phyloP scores from a whole-genome alignment of 2,888 invertebrate species.

The Ichneumon xanthorius region DNA sequence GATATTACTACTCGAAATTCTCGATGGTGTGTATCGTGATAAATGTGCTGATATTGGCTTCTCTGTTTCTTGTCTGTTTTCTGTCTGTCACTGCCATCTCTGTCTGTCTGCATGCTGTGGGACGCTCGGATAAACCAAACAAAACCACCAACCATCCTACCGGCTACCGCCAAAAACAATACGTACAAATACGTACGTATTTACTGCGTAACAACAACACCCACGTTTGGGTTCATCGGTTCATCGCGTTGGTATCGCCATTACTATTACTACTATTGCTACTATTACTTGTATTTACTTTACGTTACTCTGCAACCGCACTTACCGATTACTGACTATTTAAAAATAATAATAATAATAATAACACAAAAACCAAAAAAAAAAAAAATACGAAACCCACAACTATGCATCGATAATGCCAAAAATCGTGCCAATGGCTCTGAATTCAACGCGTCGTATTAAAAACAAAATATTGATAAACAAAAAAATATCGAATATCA shows the following conservation, averaged over 20 bases:
- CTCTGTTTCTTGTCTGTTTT: slow-evolving; percentile 86
- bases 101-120: slow-evolving; percentile 87
- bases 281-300: slow-evolving; percentile 14
- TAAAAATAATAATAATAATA: too few species aligned
- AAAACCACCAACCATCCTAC: slow-evolving; percentile 72
- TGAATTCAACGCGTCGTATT: not conserved
- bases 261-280: slow-evolving; percentile 19
- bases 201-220: slow-evolving; percentile 26
- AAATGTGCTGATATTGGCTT: slow-evolving; percentile 84
- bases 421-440: not conserved
- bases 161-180: slow-evolving; percentile 54
- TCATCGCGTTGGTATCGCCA: slow-evolving; percentile 35
- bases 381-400: slow-evolving; percentile 7
- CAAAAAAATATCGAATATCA: not conserved
- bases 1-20: slow-evolving; percentile 64
- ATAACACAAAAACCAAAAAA: not conserved
- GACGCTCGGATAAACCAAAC: slow-evolving; percentile 82
- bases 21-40: slow-evolving; percentile 75
- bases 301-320: slow-evolving; percentile 4
- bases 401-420: not conserved
- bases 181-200: slow-evolving; percentile 36
- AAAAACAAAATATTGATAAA: not conserved
- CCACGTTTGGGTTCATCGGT: slow-evolving; percentile 20
- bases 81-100: slow-evolving; percentile 87
- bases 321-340: not conserved